Evolutionary conservation across 1,140 invertebrate species (phyloP), one percentile per base, ranked within the genome.

Genomic region (Atta colombica): DNA sequence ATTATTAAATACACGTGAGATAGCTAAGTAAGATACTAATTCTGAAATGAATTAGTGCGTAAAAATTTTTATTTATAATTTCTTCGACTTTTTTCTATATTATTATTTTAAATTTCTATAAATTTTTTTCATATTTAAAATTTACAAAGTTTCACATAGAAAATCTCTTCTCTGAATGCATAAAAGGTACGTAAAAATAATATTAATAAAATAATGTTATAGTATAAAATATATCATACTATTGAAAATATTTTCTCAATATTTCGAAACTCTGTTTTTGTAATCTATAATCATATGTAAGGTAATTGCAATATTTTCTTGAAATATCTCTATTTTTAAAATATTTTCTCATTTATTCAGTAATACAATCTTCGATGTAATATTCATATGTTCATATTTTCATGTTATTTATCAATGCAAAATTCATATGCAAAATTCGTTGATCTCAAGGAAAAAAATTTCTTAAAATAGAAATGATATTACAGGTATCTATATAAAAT

Each of bases 171-270:
- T 45, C 8, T 45, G 39, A 45, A 8, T 45, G 39, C 1, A 45
- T 45, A 45, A 45, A 45, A 45, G 39, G 2, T 45, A 10, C 7
- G 1, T 45, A 45, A 45, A 45, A 45, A 45, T 45, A 45, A 10
- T 10, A 8, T 45, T 45, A 45, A 45, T 45, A 45, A 45, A 45
- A 45, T 77, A 58, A 49, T 16, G 28, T 60, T 75, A 60, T 21
- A 6, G 39, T 10, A 8, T 35, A 28, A 61, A 21, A 77, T 49
- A 45, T 61, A 63, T 21, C 12, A 49, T 45, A 39, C 16, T 10
- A 18, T 49, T 77, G 31, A 77, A 49, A 63, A 60, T 63, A 65
- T 35, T 45, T 49, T 45, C 60, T 16, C 60, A 58, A 28, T 77
- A 49, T 63, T 51, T 49, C 10, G 63, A 25, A 25, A n/a, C 3